Evolutionary conservation across 2,113 vertebrate genomes (phyloP).

Genomic region (Ondatra zibethicus): DNA sequence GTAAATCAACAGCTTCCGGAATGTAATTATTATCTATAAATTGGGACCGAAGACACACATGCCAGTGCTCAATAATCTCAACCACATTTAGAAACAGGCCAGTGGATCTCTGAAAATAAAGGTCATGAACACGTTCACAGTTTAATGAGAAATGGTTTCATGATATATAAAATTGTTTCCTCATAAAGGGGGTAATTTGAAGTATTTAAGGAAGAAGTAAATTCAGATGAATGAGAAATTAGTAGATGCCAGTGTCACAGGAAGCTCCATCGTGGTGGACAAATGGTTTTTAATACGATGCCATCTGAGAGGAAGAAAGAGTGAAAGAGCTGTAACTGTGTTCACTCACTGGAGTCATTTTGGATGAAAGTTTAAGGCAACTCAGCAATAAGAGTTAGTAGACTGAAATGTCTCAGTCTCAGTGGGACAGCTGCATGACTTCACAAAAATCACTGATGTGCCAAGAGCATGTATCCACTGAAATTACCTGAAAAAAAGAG

Average conservation of each 20-base stretch:
- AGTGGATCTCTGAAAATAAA: slow-evolving; percentile 59
- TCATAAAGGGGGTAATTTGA: background rate
- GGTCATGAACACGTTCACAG: slow-evolving; percentile 40
- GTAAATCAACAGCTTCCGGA: slow-evolving; percentile 38
- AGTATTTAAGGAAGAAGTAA: slow-evolving; percentile 39
- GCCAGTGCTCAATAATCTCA: background rate
- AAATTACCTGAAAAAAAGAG: background rate
- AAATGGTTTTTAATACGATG: slow-evolving; percentile 16
- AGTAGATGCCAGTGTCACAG: background rate
- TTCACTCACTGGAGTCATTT: slow-evolving; percentile 8
- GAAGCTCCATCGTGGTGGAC: background rate
- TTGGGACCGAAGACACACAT: slow-evolving; percentile 20
- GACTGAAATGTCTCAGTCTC: background rate
- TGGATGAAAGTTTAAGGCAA: background rate
- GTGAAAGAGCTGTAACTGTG: background rate
- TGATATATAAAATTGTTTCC: slow-evolving; percentile 31
- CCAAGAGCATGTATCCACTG: background rate
- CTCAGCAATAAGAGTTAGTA: background rate
- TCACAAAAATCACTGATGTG: background rate
- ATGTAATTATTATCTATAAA: slow-evolving; percentile 46
- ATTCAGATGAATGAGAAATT: slow-evolving; percentile 56
- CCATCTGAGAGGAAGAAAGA: background rate
- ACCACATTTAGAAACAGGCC: slow-evolving; percentile 47
- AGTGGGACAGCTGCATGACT: background rate
- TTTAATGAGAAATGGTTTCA: slow-evolving; percentile 52